phyloP scores from a whole-genome alignment of 2,888 invertebrate genomes.

The Lordiphosa fenestrarum region DNA sequence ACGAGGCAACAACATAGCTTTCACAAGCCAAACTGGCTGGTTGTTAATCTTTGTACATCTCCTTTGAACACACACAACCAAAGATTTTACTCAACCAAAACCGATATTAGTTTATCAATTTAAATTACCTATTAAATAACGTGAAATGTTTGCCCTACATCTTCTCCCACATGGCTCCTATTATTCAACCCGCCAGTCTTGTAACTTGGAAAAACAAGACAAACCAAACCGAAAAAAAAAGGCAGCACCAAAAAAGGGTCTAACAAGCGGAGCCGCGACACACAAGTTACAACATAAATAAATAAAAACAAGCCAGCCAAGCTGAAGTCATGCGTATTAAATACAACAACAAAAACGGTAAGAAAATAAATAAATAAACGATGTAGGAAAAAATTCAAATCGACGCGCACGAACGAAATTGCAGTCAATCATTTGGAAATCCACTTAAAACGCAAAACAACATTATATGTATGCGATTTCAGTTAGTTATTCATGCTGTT shows the following conservation, averaged over 20 bases:
- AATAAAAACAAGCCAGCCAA: conserved; percentile 38
- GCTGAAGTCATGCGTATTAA: conserved; percentile 69
- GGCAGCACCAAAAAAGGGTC: conserved; percentile 17
- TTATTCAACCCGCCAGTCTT: no score
- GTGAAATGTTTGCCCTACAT: no score
- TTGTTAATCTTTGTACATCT: no score
- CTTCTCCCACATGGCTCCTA: no score
- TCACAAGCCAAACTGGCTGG: no score
- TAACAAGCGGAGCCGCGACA: conserved; percentile 33
- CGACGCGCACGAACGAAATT: conserved; percentile 69
- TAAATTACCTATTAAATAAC: no score
- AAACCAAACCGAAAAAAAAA: neutral
- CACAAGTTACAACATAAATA: conserved; percentile 58
- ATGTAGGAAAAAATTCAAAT: conserved; percentile 43
- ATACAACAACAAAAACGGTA: conserved; percentile 39
- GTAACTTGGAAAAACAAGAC: neutral
- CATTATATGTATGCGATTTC: conserved; percentile 40
- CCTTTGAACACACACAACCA: no score
- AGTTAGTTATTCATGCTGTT: conserved; percentile 50
- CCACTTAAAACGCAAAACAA: conserved; percentile 19
- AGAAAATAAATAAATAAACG: conserved; percentile 29
- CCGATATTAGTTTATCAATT: no score
- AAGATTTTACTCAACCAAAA: no score
- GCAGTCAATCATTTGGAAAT: conserved; percentile 69
- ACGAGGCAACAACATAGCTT: no score